phyloP scores from a whole-genome alignment of 2,888 invertebrate genomes.

The Crioceris asparagi region DNA sequence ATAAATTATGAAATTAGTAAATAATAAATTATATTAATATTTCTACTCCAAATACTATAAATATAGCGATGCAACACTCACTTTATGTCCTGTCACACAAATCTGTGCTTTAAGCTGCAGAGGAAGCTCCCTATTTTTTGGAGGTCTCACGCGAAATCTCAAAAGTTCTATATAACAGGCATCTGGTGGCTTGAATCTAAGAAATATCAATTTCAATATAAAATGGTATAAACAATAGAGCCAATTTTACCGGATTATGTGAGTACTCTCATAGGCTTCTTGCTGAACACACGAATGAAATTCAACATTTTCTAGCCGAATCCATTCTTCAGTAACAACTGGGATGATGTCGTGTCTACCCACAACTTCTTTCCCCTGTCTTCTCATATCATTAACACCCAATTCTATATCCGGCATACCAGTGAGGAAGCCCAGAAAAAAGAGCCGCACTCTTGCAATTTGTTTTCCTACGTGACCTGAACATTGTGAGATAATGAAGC shows the following conservation, averaged over 20 bases:
- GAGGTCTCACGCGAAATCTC: constrained; percentile 90
- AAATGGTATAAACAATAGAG: background rate
- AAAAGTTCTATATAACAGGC: constrained; percentile 95
- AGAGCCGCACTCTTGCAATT: constrained; percentile 87
- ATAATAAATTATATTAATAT: background rate
- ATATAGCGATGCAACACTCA: constrained; percentile 24
- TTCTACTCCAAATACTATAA: background rate
- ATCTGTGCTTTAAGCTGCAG: constrained; percentile 86
- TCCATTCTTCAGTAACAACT: constrained; percentile 98
- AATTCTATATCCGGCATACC: constrained; percentile 95
- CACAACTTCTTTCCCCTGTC: constrained; percentile 99
- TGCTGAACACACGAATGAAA: constrained; percentile 91
- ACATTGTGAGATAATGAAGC: background rate
- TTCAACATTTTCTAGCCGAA: constrained; percentile 85
- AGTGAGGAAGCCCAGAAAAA: constrained; percentile 92
- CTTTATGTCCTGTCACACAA: constrained; percentile 78
- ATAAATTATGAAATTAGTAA: background rate
- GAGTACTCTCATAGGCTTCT: constrained; percentile 75
- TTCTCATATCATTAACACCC: constrained; percentile 92
- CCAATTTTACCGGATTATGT: constrained; percentile 63
- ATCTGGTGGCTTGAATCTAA: constrained; percentile 90
- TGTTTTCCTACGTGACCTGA: constrained; percentile 63
- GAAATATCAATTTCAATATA: constrained; percentile 12
- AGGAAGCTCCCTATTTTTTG: constrained; percentile 92
- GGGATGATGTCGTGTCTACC: constrained; percentile 98